A percentile compares a stretch with the other conserved stretches of the same genome.
phyloP scores from a whole-genome alignment of 2,888 invertebrate species.

The Eristalis pertinax region DNA sequence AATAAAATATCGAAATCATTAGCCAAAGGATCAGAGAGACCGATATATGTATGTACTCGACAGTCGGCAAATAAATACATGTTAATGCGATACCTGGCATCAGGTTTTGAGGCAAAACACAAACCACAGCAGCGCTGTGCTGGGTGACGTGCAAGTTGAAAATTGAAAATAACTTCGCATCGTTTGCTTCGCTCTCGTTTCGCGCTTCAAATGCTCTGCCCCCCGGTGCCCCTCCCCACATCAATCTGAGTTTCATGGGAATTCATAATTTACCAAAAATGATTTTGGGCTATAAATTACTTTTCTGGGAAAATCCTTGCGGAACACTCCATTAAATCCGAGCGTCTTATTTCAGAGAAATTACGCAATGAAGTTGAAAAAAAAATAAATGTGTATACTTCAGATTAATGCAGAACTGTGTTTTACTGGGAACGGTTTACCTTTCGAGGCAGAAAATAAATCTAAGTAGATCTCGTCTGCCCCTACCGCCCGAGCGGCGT shows the following conservation, averaged over 20 bases:
- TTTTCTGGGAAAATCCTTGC: slow-evolving; percentile 27
- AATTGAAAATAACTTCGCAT: too few relatives aligned
- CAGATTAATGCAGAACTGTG: background rate
- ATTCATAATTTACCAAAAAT: slow-evolving; percentile 18
- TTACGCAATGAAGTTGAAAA: slow-evolving; percentile 8
- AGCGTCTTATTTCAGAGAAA: background rate
- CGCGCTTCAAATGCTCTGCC: background rate
- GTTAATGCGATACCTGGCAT: background rate
- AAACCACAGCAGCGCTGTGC: too few relatives aligned
- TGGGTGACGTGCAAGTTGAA: too few relatives aligned
- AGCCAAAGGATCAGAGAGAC: too few relatives aligned
- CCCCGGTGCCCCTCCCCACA: background rate
- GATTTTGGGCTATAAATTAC: slow-evolving; percentile 5
- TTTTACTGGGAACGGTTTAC: background rate
- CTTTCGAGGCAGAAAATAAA: background rate
- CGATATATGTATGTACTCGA: background rate
- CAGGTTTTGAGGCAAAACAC: background rate
- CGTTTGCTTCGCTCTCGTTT: too few relatives aligned
- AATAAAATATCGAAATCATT: background rate
- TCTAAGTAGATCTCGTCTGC: background rate
- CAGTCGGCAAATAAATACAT: background rate
- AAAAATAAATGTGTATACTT: background rate
- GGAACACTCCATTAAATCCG: slow-evolving; percentile 1
- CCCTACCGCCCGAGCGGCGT: too few relatives aligned
- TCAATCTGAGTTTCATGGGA: background rate